Conservation (phyloP, 23 tunicate species). For the Halocynthia roretzi region DNA sequence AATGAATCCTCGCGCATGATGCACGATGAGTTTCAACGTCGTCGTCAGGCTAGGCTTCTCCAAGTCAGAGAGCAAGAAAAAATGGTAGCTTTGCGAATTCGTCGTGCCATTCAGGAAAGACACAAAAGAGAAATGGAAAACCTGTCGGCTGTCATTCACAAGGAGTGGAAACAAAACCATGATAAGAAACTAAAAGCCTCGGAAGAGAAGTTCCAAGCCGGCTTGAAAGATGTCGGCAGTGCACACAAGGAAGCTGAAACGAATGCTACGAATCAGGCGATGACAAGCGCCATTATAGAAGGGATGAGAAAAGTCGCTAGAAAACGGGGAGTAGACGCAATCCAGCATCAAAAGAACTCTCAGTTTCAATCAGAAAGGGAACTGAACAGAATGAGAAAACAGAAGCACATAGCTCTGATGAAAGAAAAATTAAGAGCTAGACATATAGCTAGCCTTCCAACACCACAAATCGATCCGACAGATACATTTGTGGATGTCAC, state of each 20-base stretch:
- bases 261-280: slow-evolving; percentile 45
- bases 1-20: slow-evolving; percentile 16
- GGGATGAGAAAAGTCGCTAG: slow-evolving; percentile 36
- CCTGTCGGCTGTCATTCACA: slow-evolving; percentile 39
- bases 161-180: slow-evolving; percentile 31
- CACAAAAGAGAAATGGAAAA: slow-evolving; percentile 30
- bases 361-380: slow-evolving; percentile 36
- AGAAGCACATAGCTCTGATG: slow-evolving; percentile 28
- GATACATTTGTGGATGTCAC: slow-evolving; percentile 17
- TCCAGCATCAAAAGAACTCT: slow-evolving; percentile 23
- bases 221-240: slow-evolving; percentile 42
- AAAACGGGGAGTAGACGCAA: slow-evolving; percentile 30
- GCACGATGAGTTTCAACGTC: slow-evolving; percentile 26
- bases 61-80: slow-evolving; percentile 75
- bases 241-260: slow-evolving; percentile 53
- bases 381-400: slow-evolving; percentile 9
- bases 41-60: slow-evolving; percentile 37
- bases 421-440: slow-evolving; percentile 76
- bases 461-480: slow-evolving; percentile 17
- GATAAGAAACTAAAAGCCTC: slow-evolving; percentile 19
- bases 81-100: slow-evolving; percentile 27
- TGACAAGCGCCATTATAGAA: slow-evolving; percentile 43
- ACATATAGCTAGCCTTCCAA: slow-evolving; percentile 58
- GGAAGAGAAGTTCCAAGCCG: slow-evolving; percentile 39
- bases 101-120: slow-evolving; percentile 30